Evolutionary conservation across 2,113 vertebrate genomes (phyloP), one percentile per base, ranked within the genome.

Genomic region (Sylvia atricapilla): DNA sequence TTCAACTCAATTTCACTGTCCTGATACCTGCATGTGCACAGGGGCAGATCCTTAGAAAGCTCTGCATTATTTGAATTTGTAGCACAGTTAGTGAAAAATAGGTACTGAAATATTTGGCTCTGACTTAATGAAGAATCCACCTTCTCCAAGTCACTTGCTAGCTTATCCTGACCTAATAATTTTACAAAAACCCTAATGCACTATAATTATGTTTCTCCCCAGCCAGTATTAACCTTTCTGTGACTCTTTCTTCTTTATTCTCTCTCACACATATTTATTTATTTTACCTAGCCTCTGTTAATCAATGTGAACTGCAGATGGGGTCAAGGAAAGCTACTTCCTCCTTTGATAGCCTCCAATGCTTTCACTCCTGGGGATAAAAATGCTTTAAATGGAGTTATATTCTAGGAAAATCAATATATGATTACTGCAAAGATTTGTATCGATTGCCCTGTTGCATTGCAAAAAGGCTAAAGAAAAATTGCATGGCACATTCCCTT

Each of bases 281-380:
- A 96, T 96, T 96, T 97, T 98, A 98, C 98, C 97, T 97, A 98
- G 97, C 96, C 97, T 97, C 98, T 98, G 97, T 98, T 98, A 99
- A 99, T 99, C 99, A 99, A 99, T 98, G 98, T 98, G 98, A 98
- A 98, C 98, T 99, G 98, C 98, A 98, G 98, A 98, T 98, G 98
- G 98, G 98, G 98, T 99, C 98, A 98, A 97, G 95, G 98, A 98
- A 98, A 98, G 97, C 97, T 98, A 97, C 98, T 98, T 98, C 98
- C 98, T 99, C 98, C 98, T 98, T 97, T 98, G 96, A 98, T 98
- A 98, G 98, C 98, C 98, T 98, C 97, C 95, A 98, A 97, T 96
- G 98, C 97, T 97, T 95, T 98, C 96, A 98, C 98, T 97, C 98
- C 97, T 98, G 98, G 98, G 98, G 98, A 98, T 98, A 98, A 98